Conservation (phyloP, 2,797 vertebrate genomes). For the Sebastes vulpes region DNA sequence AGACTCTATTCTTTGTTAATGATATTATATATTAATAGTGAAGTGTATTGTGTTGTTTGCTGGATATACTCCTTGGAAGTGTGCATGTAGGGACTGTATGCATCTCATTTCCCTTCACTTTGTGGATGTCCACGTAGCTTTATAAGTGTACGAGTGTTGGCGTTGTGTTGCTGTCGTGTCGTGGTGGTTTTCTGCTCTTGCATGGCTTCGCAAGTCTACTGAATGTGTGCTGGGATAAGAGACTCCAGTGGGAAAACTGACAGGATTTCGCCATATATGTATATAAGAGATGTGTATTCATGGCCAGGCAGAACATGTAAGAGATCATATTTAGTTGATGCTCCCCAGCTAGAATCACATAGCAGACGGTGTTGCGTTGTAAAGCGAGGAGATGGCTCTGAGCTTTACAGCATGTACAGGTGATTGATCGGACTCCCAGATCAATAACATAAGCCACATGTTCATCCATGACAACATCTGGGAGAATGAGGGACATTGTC, state of each 20-base stretch:
- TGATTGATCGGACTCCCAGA: constrained; percentile 44
- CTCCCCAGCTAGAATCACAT: background rate
- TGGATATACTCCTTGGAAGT: background rate
- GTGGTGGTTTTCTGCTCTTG: constrained; percentile 24
- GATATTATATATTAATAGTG: background rate
- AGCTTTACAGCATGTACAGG: constrained; percentile 13
- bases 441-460: constrained; percentile 36
- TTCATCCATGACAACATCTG: constrained; percentile 7
- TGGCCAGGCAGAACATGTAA: background rate
- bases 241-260: background rate
- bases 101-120: background rate
- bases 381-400: background rate
- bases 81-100: constrained; percentile 20
- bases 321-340: background rate
- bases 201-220: constrained; percentile 60
- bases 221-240: constrained; percentile 5
- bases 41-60: background rate
- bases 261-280: background rate
- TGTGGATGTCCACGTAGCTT: background rate
- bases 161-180: constrained; percentile 16
- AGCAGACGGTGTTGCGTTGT: background rate
- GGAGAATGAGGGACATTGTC: constrained; percentile 17
- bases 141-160: background rate
- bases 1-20: background rate
- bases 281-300: background rate